Evolutionary conservation across 2,888 invertebrate species (phyloP), one percentile per base, ranked within the genome.

Genomic region (Podabrus alpinus): DNA sequence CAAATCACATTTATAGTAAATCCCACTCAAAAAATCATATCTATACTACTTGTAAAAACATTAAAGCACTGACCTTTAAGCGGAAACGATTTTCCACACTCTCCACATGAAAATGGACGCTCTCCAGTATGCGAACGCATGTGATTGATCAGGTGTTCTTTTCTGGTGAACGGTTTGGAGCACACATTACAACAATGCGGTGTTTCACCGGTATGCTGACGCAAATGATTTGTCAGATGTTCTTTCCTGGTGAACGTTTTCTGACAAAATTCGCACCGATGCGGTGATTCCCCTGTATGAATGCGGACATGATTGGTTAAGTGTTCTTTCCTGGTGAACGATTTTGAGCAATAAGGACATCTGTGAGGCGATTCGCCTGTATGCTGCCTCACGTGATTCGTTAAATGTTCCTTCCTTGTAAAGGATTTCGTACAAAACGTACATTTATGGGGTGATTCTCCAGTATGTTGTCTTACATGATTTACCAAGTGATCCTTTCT

Each of bases 321-420:
- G 87, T 95, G 95, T 86, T 95, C 95, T 87, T 95, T 95, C 81
- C 95, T 90, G 1, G 95, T 95, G 87, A 95, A 95, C 59, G 94
- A 94, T 86, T 95, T 95, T 81, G 94, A 92, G 89, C 95, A 95
- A 87, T 92, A 95, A 82, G 94, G 92, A 86, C 95, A 95, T 79
- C 94, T 92, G 84, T 95, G 95, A 75, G 95, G 95, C 81, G 95
- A 95, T 88, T 95, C 95, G 83, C 95, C 95, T 64, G 95, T 95
- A 87, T 95, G 95, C 86, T 95, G 95, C 71, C 95, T 91, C 86
- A 95, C 94, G 88, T 95, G 95, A 88, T 95, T 94, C 82, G 93
- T 94, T 79, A 95, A 89, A 86, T 95, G 95, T 87, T 94, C 94
- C 87, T 94, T 94, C 82, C 94, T 90, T 24, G 94, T 94, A 88